phyloP scores from a whole-genome alignment of 2,888 invertebrate species.

The Acanthacorydalis orientalis region DNA sequence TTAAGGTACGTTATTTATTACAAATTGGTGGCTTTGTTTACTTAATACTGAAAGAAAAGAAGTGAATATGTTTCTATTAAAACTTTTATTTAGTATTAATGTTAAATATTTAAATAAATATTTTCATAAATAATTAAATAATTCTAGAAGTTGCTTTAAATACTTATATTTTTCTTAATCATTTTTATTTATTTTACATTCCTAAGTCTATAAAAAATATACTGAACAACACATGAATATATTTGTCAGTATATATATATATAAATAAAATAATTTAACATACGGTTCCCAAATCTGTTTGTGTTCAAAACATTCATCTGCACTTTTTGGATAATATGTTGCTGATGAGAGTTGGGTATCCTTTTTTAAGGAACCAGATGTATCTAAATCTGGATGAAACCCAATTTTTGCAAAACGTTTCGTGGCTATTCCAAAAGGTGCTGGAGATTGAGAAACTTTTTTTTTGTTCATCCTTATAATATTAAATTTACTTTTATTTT shows the following conservation, averaged over 20 bases:
- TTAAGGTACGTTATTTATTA: not conserved
- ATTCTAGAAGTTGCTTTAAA: too few relatives aligned
- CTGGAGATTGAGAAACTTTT: not conserved
- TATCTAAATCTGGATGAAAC: constrained; percentile 15
- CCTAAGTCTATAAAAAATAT: too few relatives aligned
- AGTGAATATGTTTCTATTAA: too few relatives aligned
- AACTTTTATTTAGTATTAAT: too few relatives aligned
- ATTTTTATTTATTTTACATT: too few relatives aligned
- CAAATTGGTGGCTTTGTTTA: not conserved
- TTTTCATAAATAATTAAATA: too few relatives aligned
- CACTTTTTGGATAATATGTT: constrained; percentile 10
- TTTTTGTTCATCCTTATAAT: too few relatives aligned
- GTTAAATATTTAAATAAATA: too few relatives aligned
- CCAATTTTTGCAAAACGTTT: constrained; percentile 14
- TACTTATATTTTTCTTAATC: too few relatives aligned
- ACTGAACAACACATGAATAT: too few relatives aligned
- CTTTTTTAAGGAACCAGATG: constrained; percentile 9
- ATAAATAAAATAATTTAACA: not conserved
- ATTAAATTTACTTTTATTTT: too few relatives aligned
- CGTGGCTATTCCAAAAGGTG: constrained; percentile 11
- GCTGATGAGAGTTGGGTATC: constrained; percentile 12
- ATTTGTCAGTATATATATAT: not conserved
- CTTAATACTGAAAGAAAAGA: too few relatives aligned
- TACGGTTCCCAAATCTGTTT: constrained; percentile 7
- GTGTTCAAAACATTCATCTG: constrained; percentile 11